Evolutionary conservation across 92 coral and sea anemone species (phyloP), one percentile per base, ranked within the genome.

Genomic region (Phenganax stokvisi): DNA sequence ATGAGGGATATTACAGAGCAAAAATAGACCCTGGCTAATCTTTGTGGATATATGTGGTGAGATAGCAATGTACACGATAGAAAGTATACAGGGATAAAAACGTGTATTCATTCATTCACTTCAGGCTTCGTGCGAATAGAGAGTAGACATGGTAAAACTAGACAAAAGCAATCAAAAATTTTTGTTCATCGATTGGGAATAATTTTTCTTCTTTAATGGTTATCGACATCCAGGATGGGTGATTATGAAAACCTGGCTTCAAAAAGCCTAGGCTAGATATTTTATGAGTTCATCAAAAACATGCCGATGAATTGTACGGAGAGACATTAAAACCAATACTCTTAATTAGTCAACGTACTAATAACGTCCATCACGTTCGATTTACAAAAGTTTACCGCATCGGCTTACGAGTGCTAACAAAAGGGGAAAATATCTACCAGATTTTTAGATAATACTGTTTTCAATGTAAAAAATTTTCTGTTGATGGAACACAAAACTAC

Each of bases 321-420:
- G 29, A 37, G 16, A 68, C 29, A 68, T 68, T 68, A 68, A 37
- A 68, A 68, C 47, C 31, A 68, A 68, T 68, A 27, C 53, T 68
- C 5, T 53, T 9, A 68, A 68, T 68, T 28, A 68, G 37, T 53
- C 20, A 17, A 68, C 47, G 53, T 10, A 68, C 11, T 64, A n/a
- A 64, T 64, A n/a, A 64, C 70, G 10, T 64, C 47, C 6, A 28
- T 64, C 29, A 17, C 9, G 53, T 30, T 37, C 47, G 47, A 37
- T 37, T 37, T 37, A 9, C 67, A 61, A 28, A 15, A 61, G 67
- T 5, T 37, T 37, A 37, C 2, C 47, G 47, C 2, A 37, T 37
- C 47, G 47, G 47, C 5, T 37, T 37, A 37, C 47, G 47, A 1
- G 47, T 37, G 47, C 47, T 1, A 37, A 37, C 47, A 37, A 37